Base-by-base conservation (phyloP, 2,797 vertebrate genomes). In the Labeo calbasu region DNA sequence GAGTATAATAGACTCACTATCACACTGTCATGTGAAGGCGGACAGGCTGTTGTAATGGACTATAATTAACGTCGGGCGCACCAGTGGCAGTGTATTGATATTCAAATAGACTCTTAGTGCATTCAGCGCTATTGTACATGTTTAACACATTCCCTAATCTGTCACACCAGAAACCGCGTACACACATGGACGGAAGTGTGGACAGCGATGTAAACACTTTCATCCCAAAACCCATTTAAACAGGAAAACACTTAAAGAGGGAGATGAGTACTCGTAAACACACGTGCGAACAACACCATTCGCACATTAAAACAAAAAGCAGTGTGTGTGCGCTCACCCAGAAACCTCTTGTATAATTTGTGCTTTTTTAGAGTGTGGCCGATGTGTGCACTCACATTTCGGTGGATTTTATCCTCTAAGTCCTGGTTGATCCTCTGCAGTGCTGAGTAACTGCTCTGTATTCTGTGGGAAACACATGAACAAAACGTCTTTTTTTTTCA, bases 401-500 rank as follows among this genome's bases (percentile, higher is more conserved):
- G 94, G 90, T 98, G 97, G 88, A 99, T 96, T 93, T 98, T 99
- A 79, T 99, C 97, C 92, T 99, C 98, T 92, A 99, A 96, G 89
- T 99, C 97, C 91, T 98, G 98, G 94, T 99, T 99, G 95, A 99
- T 97, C 92, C 97, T 95, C 94, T 99, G 98, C 93, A 99, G 94
- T 3, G 97, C 96, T 84, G 97, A 95, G 93, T 99, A 99, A 94
- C 98, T 97, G 94, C 95, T 99, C 92, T 99, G 98, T 93, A 98
- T 99, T 95, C 98, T 99, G 93, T 83, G 92, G 71, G 25, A 73
- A 25, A 85, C 77, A 71, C 48, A 78, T 68, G 32, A 82, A 73
- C 71, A 79, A 78, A 51, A 77, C 14, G 7, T 51, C 0, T 72
- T 43, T 63, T 55, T 32, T 36, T 46, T 57, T 80, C 21, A 59